These are phyloP conservation scores for Scomber colias DNA, from an alignment of 2,113 vertebrate species.

Conservation along the genomic window DNA sequence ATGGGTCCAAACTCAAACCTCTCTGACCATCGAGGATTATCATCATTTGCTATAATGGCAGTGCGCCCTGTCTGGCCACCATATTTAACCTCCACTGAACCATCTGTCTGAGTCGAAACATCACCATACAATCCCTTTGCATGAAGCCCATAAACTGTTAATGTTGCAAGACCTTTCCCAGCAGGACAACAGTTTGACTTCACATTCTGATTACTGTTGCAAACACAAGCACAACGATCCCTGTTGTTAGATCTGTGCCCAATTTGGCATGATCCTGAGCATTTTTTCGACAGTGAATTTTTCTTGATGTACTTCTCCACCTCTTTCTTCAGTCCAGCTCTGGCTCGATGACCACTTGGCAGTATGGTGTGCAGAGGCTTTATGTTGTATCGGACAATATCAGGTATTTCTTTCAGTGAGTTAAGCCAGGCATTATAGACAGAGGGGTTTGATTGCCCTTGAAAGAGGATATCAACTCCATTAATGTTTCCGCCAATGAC, in stretches of 20 bases:
- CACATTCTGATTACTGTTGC: slow-evolving; percentile 47
- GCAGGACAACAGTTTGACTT: slow-evolving; percentile 83
- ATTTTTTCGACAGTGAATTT: slow-evolving; percentile 76
- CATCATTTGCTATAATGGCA: slow-evolving; percentile 18
- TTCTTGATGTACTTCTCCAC: slow-evolving; percentile 81
- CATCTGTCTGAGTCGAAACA: background rate
- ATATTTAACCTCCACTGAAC: slow-evolving; percentile 75
- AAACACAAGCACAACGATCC: slow-evolving; percentile 82
- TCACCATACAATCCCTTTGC: slow-evolving; percentile 80
- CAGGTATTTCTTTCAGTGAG: slow-evolving; percentile 8
- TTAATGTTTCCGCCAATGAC: slow-evolving; percentile 52
- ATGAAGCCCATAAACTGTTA: slow-evolving; percentile 68
- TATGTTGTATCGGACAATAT: slow-evolving; percentile 78
- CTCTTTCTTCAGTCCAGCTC: slow-evolving; percentile 67
- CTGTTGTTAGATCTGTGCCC: slow-evolving; percentile 52
- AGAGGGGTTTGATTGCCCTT: background rate
- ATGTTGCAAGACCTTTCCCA: slow-evolving; percentile 75
- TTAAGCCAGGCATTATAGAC: slow-evolving; percentile 41
- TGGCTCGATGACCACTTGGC: slow-evolving; percentile 7
- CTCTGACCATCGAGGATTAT: slow-evolving; percentile 77
- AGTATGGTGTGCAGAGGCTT: slow-evolving; percentile 80
- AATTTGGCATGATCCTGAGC: slow-evolving; percentile 64
- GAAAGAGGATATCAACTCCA: slow-evolving; percentile 57
- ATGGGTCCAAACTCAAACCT: slow-evolving; percentile 72
- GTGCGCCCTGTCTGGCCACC: slow-evolving; percentile 45